Percentiles rank a stretch among this genome's conserved stretches.
phyloP scores from a whole-genome alignment of 2,113 vertebrate genomes.

The Misgurnus anguillicaudatus region DNA sequence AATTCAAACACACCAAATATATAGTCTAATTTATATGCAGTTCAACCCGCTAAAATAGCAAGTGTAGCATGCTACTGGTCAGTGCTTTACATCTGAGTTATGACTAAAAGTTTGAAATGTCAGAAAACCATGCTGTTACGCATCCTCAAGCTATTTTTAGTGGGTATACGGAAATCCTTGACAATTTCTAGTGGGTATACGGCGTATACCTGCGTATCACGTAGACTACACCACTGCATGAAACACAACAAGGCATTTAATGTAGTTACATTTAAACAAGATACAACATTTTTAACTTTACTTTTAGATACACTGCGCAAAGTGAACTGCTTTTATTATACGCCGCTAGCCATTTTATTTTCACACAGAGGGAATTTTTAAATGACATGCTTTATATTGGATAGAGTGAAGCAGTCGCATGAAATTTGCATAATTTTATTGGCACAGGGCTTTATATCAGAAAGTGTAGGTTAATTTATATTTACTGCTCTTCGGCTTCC shows the following conservation, averaged over 20 bases:
- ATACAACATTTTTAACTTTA: neutral
- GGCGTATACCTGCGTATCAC: no score
- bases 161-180: no score
- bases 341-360: constrained; percentile 31
- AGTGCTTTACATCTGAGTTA: no score
- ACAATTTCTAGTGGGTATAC: no score
- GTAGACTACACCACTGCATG: no score
- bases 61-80: no score
- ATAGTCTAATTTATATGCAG: no score
- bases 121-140: no score
- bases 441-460: constrained; percentile 9
- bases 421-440: constrained; percentile 14
- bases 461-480: constrained; percentile 29
- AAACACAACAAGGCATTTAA: neutral
- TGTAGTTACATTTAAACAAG: neutral
- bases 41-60: no score
- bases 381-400: constrained; percentile 24
- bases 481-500: constrained; percentile 27
- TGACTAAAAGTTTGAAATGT: no score
- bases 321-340: constrained; percentile 27
- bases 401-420: constrained; percentile 7
- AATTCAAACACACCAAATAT: no score
- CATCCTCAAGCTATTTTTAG: no score
- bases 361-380: constrained; percentile 14
- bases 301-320: neutral